Conservation (phyloP, 1,140 invertebrate species). For the Anthonomus grandis region DNA sequence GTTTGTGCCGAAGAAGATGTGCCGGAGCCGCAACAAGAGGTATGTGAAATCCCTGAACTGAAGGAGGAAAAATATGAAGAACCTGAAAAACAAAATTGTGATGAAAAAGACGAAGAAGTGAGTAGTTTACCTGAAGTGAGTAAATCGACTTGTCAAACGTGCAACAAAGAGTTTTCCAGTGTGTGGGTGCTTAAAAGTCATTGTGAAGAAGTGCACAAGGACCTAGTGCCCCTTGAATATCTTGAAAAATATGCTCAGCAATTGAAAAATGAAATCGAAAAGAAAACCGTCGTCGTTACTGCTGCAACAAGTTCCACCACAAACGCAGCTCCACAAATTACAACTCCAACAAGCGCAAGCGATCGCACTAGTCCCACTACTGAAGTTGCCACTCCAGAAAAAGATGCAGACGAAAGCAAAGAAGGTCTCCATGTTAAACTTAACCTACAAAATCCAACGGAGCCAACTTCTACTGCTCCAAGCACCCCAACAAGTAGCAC, state of each 20-base stretch:
- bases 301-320: slow-evolving; percentile 56
- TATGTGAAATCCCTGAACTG: slow-evolving; percentile 48
- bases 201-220: slow-evolving; percentile 91
- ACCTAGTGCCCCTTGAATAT: slow-evolving; percentile 83
- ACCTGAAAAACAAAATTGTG: slow-evolving; percentile 56
- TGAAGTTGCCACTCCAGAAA: slow-evolving; percentile 44
- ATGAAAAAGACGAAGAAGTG: slow-evolving; percentile 55
- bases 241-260: slow-evolving; percentile 89
- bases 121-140: slow-evolving; percentile 64
- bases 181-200: slow-evolving; percentile 95
- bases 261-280: slow-evolving; percentile 82
- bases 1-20: slow-evolving; percentile 50
- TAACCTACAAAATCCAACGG: slow-evolving; percentile 52
- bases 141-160: slow-evolving; percentile 82
- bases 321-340: slow-evolving; percentile 57
- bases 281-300: slow-evolving; percentile 70
- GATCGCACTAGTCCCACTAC: slow-evolving; percentile 26
- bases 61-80: slow-evolving; percentile 48
- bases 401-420: slow-evolving; percentile 54
- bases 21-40: slow-evolving; percentile 52
- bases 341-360: slow-evolving; percentile 49
- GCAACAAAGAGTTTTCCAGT: slow-evolving; percentile 91
- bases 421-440: slow-evolving; percentile 51
- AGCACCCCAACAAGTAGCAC: slow-evolving; percentile 57
- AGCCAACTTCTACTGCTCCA: slow-evolving; percentile 58